Conservation (phyloP, 2,888 invertebrate genomes). For the Drosophila kokeensis region DNA sequence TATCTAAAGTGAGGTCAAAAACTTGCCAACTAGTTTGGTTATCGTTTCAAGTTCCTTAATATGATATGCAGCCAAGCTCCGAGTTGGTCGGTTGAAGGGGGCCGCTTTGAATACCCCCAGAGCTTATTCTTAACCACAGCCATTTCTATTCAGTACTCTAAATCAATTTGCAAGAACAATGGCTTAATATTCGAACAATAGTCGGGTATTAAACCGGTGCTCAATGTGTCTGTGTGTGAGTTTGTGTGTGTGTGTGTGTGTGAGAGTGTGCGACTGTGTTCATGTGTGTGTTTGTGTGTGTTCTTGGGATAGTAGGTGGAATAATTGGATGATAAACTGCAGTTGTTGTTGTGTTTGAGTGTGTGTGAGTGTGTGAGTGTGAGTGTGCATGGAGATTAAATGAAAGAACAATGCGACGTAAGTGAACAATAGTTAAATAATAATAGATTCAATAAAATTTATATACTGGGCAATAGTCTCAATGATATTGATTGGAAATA, state of each 20-base stretch:
- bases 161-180: conserved; percentile 75
- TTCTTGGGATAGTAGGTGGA: conserved; percentile 21
- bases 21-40: conserved; percentile 2
- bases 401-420: conserved; percentile 53
- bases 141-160: conserved; percentile 50
- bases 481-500: conserved; percentile 27
- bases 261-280: conserved; percentile 1
- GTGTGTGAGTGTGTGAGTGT: conserved; percentile 18
- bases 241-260: conserved; percentile 11
- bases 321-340: conserved; percentile 49
- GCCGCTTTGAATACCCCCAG: conserved; percentile 10
- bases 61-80: background rate
- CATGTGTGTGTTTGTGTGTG: conserved; percentile 14
- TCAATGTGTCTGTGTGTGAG: conserved; percentile 12
- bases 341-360: conserved; percentile 12
- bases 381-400: conserved; percentile 41
- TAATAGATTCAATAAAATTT: conserved; percentile 17
- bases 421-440: conserved; percentile 49
- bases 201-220: conserved; percentile 26
- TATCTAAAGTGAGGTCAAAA: conserved; percentile 8
- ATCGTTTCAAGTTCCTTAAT: conserved; percentile 9
- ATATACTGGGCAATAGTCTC: background rate
- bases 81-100: background rate
- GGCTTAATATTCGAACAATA: conserved; percentile 66
- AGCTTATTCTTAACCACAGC: conserved; percentile 29